These are phyloP conservation scores for Lemur catta DNA, from an alignment of 2,797 vertebrate genomes.

Conservation along the genomic window DNA sequence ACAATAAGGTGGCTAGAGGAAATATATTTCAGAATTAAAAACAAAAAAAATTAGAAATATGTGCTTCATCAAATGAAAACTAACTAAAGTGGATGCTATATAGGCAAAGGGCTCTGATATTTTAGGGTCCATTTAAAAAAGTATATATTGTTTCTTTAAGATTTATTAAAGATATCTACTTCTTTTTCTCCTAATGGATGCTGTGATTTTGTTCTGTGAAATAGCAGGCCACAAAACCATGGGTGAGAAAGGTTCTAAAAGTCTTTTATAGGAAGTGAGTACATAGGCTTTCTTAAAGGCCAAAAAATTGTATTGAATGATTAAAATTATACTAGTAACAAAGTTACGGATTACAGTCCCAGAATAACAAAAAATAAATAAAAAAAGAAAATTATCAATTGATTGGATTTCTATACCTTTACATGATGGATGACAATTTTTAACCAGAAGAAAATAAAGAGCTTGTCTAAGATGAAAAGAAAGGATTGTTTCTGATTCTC, in stretches of 20 bases:
- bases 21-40: neutral
- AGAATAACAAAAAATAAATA: neutral
- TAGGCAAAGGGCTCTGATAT: neutral
- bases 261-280: neutral
- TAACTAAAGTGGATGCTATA: neutral
- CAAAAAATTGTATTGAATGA: neutral
- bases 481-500: neutral
- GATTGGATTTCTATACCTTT: neutral
- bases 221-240: neutral
- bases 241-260: neutral
- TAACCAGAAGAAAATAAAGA: neutral
- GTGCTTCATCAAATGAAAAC: neutral
- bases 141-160: neutral
- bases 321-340: neutral
- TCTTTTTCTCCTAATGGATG: neutral
- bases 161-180: neutral
- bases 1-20: neutral
- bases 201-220: neutral
- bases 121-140: neutral
- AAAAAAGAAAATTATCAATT: neutral
- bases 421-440: neutral
- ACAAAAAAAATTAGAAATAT: neutral
- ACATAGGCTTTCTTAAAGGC: neutral
- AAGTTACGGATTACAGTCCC: neutral
- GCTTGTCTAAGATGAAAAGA: neutral